phyloP scores from a whole-genome alignment of 2,888 invertebrate species.

The Chesias legatella region DNA sequence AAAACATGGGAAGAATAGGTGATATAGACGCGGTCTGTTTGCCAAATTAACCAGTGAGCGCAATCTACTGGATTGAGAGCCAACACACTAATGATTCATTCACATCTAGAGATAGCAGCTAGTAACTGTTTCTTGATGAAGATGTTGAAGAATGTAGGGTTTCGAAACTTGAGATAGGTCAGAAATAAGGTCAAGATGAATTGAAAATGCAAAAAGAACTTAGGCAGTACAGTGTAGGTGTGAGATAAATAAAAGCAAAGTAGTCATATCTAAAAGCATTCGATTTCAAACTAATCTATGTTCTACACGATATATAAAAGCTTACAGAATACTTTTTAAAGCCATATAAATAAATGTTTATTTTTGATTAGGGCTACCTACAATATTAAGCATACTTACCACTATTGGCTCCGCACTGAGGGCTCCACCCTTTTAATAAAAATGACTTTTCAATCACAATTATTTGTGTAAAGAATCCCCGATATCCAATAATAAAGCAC shows the following conservation, averaged over 20 bases:
- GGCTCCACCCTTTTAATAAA: slow-evolving; percentile 86
- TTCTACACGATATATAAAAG: no score
- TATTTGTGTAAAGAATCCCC: slow-evolving; percentile 21
- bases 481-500: slow-evolving; percentile 4
- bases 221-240: slow-evolving; percentile 4
- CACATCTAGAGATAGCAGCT: slow-evolving; percentile 79
- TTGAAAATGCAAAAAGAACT: slow-evolving; percentile 4
- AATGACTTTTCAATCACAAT: slow-evolving; percentile 28
- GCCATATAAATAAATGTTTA: slow-evolving; percentile 12
- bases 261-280: no score
- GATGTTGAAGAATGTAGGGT: background rate
- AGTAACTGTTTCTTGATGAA: slow-evolving; percentile 16
- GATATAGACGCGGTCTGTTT: no score
- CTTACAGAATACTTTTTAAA: background rate
- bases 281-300: no score
- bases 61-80: slow-evolving; percentile 21
- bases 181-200: slow-evolving; percentile 1
- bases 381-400: slow-evolving; percentile 85
- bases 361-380: slow-evolving; percentile 11
- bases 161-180: background rate
- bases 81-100: slow-evolving; percentile 55
- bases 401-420: slow-evolving; percentile 96
- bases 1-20: no score
- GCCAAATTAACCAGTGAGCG: no score
- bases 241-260: background rate